A percentile compares a stretch with the other conserved stretches of the same genome.
Conservation (phyloP, 1,140 invertebrate genomes). For the Sycophaga agraensis region DNA sequence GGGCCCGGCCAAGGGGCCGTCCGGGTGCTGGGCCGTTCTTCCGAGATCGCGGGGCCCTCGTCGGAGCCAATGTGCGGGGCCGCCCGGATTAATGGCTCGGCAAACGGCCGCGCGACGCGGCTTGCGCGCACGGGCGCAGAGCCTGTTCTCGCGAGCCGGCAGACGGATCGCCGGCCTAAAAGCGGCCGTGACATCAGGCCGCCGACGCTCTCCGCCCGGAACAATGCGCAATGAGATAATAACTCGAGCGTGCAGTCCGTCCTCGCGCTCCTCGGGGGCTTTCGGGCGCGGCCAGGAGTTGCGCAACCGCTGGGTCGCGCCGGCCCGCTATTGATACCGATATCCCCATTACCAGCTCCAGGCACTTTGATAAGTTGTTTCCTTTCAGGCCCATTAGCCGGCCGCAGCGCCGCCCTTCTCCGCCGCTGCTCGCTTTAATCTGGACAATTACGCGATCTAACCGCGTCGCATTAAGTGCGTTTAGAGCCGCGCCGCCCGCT, state of each 20-base stretch:
- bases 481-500: no score
- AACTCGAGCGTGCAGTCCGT: slow-evolving; percentile 23
- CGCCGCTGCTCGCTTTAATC: background rate
- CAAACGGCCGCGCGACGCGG: no score
- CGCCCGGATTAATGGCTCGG: no score
- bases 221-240: slow-evolving; percentile 39
- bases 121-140: no score
- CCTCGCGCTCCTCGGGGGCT: slow-evolving; percentile 14
- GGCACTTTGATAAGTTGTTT: slow-evolving; percentile 8
- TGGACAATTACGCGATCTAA: background rate
- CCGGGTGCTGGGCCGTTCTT: no score
- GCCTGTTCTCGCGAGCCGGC: no score
- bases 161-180: slow-evolving; percentile 8
- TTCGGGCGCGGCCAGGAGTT: slow-evolving; percentile 22
- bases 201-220: background rate
- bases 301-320: background rate
- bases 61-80: no score
- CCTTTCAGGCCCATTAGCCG: background rate
- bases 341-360: background rate
- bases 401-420: background rate
- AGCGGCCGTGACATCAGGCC: slow-evolving; percentile 7
- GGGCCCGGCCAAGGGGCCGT: no score
- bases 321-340: background rate
- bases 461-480: background rate
- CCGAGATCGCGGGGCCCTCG: no score